These are phyloP conservation scores for Parnassius apollo DNA, from an alignment of 2,888 invertebrate genomes.

Conservation along the genomic window DNA sequence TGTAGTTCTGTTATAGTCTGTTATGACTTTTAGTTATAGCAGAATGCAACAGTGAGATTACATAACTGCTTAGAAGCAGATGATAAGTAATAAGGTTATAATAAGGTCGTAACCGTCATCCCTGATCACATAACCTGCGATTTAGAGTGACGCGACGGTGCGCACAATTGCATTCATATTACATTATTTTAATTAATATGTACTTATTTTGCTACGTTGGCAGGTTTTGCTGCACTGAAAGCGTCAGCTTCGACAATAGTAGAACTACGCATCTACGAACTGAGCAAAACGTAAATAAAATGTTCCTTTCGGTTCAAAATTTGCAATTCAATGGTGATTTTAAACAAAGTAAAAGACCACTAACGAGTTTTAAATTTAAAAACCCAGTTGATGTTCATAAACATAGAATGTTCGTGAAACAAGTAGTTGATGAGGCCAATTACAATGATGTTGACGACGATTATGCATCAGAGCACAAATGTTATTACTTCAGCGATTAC, in stretches of 20 bases:
- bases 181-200: background rate
- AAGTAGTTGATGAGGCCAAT: conserved; percentile 48
- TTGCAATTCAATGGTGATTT: conserved; percentile 62
- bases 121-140: no score
- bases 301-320: conserved; percentile 68
- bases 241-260: conserved; percentile 28
- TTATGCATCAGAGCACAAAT: conserved; percentile 54
- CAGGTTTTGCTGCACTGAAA: conserved; percentile 53
- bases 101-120: no score
- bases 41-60: no score
- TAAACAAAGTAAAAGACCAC: conserved; percentile 49
- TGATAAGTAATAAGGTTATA: no score
- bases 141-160: no score
- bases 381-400: conserved; percentile 45
- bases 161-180: no score
- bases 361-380: conserved; percentile 68
- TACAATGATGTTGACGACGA: conserved; percentile 42
- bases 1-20: no score
- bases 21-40: no score
- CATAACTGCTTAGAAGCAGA: no score
- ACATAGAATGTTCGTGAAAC: conserved; percentile 72
- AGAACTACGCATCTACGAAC: conserved; percentile 35
- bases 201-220: conserved; percentile 23
- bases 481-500: conserved; percentile 66
- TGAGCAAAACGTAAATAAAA: conserved; percentile 44